Percentiles rank a stretch among this genome's conserved stretches.
Conservation (phyloP, 1,140 invertebrate genomes). For the Lordiphosa collinella region DNA sequence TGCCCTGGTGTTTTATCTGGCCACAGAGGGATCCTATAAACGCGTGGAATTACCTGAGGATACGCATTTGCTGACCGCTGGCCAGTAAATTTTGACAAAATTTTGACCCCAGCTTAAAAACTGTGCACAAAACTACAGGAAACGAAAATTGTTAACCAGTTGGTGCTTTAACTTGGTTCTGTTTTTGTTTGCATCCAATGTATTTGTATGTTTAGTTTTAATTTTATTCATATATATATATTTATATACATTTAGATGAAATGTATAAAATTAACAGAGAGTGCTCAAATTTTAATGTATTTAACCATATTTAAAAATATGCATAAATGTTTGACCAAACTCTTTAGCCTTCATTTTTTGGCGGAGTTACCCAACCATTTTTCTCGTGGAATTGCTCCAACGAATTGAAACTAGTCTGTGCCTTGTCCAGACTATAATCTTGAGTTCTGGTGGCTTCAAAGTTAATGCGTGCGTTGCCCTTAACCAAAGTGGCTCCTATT, state of each 20-base stretch:
- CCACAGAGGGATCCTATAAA: conserved; percentile 87
- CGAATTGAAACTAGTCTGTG: conserved; percentile 99
- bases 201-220: conserved; percentile 11
- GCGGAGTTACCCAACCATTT: conserved; percentile 85
- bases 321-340: conserved; percentile 41
- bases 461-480: conserved; percentile 98
- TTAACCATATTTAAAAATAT: conserved; percentile 63
- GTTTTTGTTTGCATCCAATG: conserved; percentile 2
- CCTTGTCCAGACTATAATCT: conserved; percentile 97
- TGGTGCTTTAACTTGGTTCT: conserved; percentile 29
- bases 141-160: conserved; percentile 18
- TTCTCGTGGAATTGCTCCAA: conserved; percentile 99
- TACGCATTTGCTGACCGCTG: conserved; percentile 82
- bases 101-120: conserved; percentile 20
- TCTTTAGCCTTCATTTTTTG: too few species aligned
- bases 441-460: conserved; percentile 92
- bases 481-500: conserved; percentile 98
- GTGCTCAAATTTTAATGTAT: conserved; percentile 51
- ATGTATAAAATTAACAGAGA: conserved; percentile 30
- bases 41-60: conserved; percentile 88
- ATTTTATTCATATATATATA: conserved; percentile 35
- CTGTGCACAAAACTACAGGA: conserved; percentile 63
- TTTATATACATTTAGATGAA: conserved; percentile 11
- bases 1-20: conserved; percentile 86
- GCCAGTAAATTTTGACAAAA: conserved; percentile 31